These are phyloP conservation scores for Nothoprocta pentlandii DNA, from an alignment of 2,113 vertebrate species.

Conservation along the genomic window DNA sequence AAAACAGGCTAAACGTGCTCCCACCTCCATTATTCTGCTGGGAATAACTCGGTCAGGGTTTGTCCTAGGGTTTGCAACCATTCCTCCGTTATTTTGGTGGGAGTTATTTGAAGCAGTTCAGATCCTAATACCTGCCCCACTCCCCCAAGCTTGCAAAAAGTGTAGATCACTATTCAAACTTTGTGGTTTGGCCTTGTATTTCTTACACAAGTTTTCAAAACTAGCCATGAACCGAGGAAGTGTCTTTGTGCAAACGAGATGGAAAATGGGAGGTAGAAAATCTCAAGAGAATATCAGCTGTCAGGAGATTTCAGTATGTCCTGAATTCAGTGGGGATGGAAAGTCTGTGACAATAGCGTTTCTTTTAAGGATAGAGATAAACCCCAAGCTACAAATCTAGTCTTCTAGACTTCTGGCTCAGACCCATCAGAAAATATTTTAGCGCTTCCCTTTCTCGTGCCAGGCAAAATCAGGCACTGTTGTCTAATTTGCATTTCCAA, in stretches of 20 bases:
- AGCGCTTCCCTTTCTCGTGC: conserved; percentile 63
- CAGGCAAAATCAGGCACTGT: conserved; percentile 70
- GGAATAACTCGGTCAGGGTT: neutral
- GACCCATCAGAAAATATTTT: conserved; percentile 70
- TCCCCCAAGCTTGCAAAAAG: neutral
- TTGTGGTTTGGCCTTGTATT: conserved; percentile 44
- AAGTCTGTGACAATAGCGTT: conserved; percentile 63
- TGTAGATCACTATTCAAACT: conserved; percentile 31
- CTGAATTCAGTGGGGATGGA: conserved; percentile 21
- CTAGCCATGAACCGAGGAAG: conserved; percentile 22
- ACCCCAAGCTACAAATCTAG: conserved; percentile 61
- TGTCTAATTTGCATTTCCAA: conserved; percentile 73
- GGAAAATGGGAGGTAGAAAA: conserved; percentile 32
- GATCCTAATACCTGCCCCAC: neutral
- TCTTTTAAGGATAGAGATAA: conserved; percentile 42
- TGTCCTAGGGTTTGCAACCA: conserved; percentile 14
- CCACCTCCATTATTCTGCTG: neutral
- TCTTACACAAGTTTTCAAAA: conserved; percentile 50
- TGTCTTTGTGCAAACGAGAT: neutral
- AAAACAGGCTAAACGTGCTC: neutral
- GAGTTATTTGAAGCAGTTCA: neutral
- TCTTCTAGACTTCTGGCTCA: conserved; percentile 70
- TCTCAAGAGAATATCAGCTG: conserved; percentile 33
- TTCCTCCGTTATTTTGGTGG: conserved; percentile 30
- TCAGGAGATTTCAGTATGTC: conserved; percentile 25